Evolutionary conservation across 2,888 invertebrate species (phyloP), one percentile per base, ranked within the genome.

Genomic region (Priapulus caudatus): DNA sequence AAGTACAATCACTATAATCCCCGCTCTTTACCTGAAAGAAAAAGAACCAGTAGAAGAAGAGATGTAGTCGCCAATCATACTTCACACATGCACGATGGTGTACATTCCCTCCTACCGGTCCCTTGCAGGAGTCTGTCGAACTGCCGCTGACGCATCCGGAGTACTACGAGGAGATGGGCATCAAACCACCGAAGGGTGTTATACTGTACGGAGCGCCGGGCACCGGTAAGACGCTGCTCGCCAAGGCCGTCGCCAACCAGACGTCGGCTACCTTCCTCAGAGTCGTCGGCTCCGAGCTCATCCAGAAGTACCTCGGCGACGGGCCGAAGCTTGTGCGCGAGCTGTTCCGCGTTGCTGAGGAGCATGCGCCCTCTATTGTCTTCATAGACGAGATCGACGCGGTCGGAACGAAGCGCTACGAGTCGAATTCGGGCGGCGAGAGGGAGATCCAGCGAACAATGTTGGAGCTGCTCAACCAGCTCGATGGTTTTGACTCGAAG

Each of bases 381-480:
- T 98, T 98, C 68, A 98, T 98, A 64, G 98, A 98, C 78, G 98
- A 98, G 79, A 98, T 98, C 65, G 98, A 98, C 78, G 97, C 97
- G 22, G 90, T 97, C 15, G 97, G 97, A 53, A 97, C 95, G 3
- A 98, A 97, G 75, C 81, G 93, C 70, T 98, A 97, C 70, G 98
- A 98, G 68, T 97, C 97, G 1, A 98, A 98, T 72, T 97, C 95
- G 50, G 98, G 98, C 43, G 98, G 98, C 54, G 98, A 99, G 71
- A 80, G 97, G 58, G 98, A 98, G 79, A 98, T 99, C 70, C 98
- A 99, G 72, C 81, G 98, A 70, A 98, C 98, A 54, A 98, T 98
- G 98, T 81, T 99, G 73, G 98, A 99, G 72, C 75, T 99, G 54
- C 78, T 98, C 15, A 99, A 99, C 75, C 98, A 99, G 71, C 76